These are phyloP conservation scores for Synergus laeviventris DNA, from an alignment of 2,888 invertebrate genomes.

Conservation along the genomic window DNA sequence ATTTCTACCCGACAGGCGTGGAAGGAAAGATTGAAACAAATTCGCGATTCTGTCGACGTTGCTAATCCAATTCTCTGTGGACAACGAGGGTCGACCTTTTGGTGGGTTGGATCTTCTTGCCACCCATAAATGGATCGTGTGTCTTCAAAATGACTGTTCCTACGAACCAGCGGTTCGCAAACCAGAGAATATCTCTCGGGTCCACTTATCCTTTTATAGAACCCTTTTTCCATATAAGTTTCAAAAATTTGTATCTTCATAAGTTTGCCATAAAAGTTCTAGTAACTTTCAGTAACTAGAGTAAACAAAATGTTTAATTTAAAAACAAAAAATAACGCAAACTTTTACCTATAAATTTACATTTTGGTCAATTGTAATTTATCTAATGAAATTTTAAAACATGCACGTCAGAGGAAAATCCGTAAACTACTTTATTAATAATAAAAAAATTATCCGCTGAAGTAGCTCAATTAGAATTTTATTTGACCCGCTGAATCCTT, in stretches of 20 bases:
- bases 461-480: background rate
- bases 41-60: slow-evolving; percentile 51
- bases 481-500: background rate
- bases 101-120: slow-evolving; percentile 48
- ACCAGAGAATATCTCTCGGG: slow-evolving; percentile 16
- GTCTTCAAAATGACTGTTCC: slow-evolving; percentile 51
- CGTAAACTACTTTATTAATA: background rate
- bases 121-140: slow-evolving; percentile 55
- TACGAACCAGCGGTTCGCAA: slow-evolving; percentile 36
- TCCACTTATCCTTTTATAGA: background rate
- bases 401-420: background rate
- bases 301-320: too few species aligned
- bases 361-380: background rate
- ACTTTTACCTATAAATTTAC: too few species aligned
- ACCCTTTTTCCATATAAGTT: background rate
- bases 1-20: slow-evolving; percentile 8
- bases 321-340: too few species aligned
- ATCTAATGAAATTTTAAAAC: background rate
- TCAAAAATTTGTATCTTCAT: background rate
- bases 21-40: slow-evolving; percentile 53
- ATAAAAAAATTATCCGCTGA: background rate
- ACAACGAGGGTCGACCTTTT: slow-evolving; percentile 48
- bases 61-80: slow-evolving; percentile 50
- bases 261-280: background rate
- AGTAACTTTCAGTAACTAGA: too few species aligned